Base-by-base conservation (phyloP, 1,140 invertebrate species). In the Penaeus chinensis region DNA sequence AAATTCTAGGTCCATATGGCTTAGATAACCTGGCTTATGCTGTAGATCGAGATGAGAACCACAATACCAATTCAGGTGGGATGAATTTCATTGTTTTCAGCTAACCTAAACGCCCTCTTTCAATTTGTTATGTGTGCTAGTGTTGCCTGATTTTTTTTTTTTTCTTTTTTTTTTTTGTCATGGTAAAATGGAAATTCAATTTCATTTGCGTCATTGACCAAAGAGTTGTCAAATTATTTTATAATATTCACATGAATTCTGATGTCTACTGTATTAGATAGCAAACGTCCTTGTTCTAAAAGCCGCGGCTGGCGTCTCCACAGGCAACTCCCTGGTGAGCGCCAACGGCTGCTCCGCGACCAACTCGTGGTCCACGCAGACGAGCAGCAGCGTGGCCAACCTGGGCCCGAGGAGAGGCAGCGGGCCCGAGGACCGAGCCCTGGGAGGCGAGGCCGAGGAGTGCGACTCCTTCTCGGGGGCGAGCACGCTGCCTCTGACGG, bases 381-480 rank as follows among this genome's bases (percentile, higher is more conserved):
- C 82, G 76, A 62, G 66, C n/a, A 24, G 42, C 7, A 77, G 83
- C 47, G 61, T 65, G n/a, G 63, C 69, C 37, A 82, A 82, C 63
- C 63, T 82, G 47, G 86, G 81, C 63, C 61, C 80, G 47, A 77
- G 80, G 42, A 77, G 78, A n/a, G 79, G 54, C n/a, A 74, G 66
- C 16, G 78, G 62, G 11, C 74, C 54, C 61, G 81, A 47, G 47
- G 74, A 69, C 24, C 20, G 63, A 42, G 65, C 62, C 80, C 20
- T 60, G 60, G 71, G 42, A 65, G 42, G 27, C 79, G 61, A 76
- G 66, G 24, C 47, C 54, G 87, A 84, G 47, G 87, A 88, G 66
- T 69, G 63, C 20, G 87, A 88, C 54, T 88, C 87, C n/a, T 84
- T 88, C 82, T 88, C 87, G 22, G 87, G 87, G 7, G 87, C 87